Evolutionary conservation across 2,888 invertebrate genomes (phyloP), one percentile per base, ranked within the genome.

Genomic region (Netelia melanura): DNA sequence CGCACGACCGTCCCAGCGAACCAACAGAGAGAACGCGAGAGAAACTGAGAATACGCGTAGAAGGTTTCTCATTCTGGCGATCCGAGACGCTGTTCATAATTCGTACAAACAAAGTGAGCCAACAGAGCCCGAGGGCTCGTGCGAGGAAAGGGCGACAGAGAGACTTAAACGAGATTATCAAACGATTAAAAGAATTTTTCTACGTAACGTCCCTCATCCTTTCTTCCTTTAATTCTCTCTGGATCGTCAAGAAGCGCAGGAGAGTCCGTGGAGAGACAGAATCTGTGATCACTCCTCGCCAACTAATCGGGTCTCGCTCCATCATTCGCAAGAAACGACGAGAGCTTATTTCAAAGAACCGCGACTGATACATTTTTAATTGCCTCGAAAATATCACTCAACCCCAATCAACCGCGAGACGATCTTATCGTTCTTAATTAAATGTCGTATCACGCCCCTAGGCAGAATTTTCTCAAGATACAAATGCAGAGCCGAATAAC

Each of bases 281-380:
- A 82, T 82, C 82, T 80, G 70, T 85, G 79, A 84, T 85, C 72
- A 82, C 72, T 79, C 17, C 23, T 14, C 6, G 17, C 48, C 23
- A 21, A 30, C 65, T 62, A 64, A 67, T 61, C 14, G n/a, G 21
- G 54, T 72, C 56, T 81, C 64, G n/a, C 38, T 81, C 56, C 56
- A 48, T 54, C 81, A 8, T 84, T 78, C 74, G 74, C 74, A 48
- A 78, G 5, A 68, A 48, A 11, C 56, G 70, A 81, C 74, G 82
- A 85, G 70, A 84, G 72, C 61, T 89, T 90, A 90, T 91, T 90
- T 92, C 93, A 93, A 93, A 93, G 93, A 92, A 92, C 92, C 91
- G 91, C 91, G 91, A 92, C 89, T 92, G 91, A 93, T 93, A 92
- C 92, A 93, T 93, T 93, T 93, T 93, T 93, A 93, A 93, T 93